A percentile compares a stretch with the other conserved stretches of the same genome.
Evolutionary conservation across 2,797 vertebrate species (phyloP).

Genomic region (Enteromius fasciolatus): DNA sequence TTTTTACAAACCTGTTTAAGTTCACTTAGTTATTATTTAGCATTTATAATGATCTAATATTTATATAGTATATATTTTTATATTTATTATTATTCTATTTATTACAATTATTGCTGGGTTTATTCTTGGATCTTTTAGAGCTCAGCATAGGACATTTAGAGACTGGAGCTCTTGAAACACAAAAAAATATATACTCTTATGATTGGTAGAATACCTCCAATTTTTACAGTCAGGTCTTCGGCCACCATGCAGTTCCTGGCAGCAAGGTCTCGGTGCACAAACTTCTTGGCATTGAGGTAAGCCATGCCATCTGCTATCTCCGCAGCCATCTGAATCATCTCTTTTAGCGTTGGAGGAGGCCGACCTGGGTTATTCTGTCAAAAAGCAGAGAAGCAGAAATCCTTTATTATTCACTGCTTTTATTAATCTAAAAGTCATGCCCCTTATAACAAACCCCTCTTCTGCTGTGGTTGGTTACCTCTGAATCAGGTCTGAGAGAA

Average conservation of each 20-base stretch:
- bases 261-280: slow-evolving; percentile 94
- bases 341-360: slow-evolving; percentile 87
- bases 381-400: slow-evolving; percentile 23
- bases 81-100: background rate
- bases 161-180: background rate
- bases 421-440: background rate
- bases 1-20: background rate
- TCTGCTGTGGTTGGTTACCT: slow-evolving; percentile 75
- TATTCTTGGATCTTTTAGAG: background rate
- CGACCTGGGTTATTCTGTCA: slow-evolving; percentile 90
- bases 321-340: slow-evolving; percentile 95
- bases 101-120: background rate
- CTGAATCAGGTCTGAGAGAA: slow-evolving; percentile 88
- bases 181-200: background rate
- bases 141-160: background rate
- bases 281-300: slow-evolving; percentile 96
- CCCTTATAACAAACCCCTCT: background rate
- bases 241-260: slow-evolving; percentile 98
- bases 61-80: background rate
- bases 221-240: slow-evolving; percentile 92
- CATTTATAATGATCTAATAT: background rate
- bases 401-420: background rate
- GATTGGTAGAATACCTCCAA: slow-evolving; percentile 80
- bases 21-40: background rate
- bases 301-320: slow-evolving; percentile 98